phyloP scores from a whole-genome alignment of 2,888 invertebrate genomes.

The Campaea margaritaria region DNA sequence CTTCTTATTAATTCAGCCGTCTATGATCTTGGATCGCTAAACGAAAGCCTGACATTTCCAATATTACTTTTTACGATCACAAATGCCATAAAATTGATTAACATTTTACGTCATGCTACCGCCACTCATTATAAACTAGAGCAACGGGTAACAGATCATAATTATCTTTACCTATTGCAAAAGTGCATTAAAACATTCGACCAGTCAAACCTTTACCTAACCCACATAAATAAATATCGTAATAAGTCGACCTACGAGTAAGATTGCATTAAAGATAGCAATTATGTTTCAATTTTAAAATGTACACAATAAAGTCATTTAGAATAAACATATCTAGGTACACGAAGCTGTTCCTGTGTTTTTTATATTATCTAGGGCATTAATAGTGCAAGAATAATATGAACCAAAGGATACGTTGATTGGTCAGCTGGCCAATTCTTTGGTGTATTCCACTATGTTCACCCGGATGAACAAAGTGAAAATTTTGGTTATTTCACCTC shows the following conservation, averaged over 20 bases:
- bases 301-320: neutral
- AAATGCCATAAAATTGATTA: too few species aligned
- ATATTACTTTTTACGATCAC: too few species aligned
- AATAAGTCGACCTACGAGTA: conserved; percentile 32
- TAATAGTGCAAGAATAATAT: too few species aligned
- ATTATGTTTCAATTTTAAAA: conserved; percentile 14
- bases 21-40: neutral
- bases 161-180: conserved; percentile 3
- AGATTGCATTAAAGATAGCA: conserved; percentile 18
- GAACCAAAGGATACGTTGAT: too few species aligned
- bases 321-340: neutral
- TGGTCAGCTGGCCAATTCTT: too few species aligned
- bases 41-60: too few species aligned
- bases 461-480: too few species aligned
- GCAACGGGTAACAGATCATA: conserved; percentile 9
- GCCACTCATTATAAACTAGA: neutral
- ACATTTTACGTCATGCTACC: neutral
- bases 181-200: conserved; percentile 17
- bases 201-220: conserved; percentile 5
- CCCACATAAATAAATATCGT: conserved; percentile 11
- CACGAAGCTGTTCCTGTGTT: too few species aligned
- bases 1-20: conserved; percentile 15
- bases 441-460: too few species aligned
- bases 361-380: too few species aligned
- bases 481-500: too few species aligned